Conservation (phyloP, 2,888 invertebrate species). For the Crossocerus cetratus region DNA sequence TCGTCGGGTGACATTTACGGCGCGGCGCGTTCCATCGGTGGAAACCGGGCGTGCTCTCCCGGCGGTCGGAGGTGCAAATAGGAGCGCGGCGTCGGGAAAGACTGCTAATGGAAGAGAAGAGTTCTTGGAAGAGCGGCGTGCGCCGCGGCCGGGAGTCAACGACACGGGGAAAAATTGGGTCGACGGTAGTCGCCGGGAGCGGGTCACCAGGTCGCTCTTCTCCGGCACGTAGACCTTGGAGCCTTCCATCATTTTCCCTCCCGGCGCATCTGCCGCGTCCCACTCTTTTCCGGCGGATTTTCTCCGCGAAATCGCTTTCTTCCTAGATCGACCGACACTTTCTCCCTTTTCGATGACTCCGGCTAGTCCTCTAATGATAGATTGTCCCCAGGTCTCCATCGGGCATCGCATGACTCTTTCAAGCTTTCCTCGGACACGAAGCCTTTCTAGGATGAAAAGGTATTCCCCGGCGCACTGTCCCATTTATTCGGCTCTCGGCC, state of each 20-base stretch:
- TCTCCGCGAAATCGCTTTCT: conserved; percentile 1
- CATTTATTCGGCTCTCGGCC: too few species aligned
- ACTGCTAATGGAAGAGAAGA: conserved; percentile 1
- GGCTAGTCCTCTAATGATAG: too few species aligned
- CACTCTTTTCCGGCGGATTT: not conserved
- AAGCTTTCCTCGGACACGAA: too few species aligned
- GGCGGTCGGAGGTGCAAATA: not conserved
- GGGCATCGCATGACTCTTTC: too few species aligned
- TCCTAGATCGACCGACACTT: too few species aligned
- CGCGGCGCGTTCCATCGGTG: not conserved
- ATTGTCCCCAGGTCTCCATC: too few species aligned
- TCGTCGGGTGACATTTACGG: too few species aligned
- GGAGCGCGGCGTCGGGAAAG: not conserved
- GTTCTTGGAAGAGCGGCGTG: not conserved
- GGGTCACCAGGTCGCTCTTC: conserved; percentile 9
- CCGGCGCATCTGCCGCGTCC: not conserved
- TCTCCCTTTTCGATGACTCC: too few species aligned
- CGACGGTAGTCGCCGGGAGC: conserved; percentile 10
- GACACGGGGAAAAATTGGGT: conserved; percentile 27
- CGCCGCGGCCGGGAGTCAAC: not conserved
- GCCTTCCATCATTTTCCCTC: conserved; percentile 2
- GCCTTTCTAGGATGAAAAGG: too few species aligned
- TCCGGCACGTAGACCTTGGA: conserved; percentile 2
- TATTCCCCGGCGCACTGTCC: too few species aligned
- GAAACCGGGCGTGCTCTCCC: not conserved